These are phyloP conservation scores for Adelges cooleyi DNA, from an alignment of 1,140 invertebrate species.

Conservation along the genomic window DNA sequence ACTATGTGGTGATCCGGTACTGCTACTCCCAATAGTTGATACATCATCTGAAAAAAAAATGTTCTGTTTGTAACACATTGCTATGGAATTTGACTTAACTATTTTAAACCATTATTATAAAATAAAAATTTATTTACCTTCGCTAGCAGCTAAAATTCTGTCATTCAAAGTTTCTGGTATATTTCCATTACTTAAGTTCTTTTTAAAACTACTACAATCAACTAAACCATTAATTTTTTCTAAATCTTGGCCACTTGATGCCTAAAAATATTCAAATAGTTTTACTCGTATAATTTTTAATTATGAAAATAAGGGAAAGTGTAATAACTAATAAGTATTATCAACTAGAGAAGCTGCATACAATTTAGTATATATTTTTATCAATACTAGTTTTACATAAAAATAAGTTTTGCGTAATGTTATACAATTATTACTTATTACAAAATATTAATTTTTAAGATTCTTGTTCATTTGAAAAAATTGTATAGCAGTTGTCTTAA, in stretches of 20 bases:
- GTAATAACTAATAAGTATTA: too few species aligned
- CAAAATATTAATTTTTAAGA: background rate
- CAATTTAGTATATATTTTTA: too few species aligned
- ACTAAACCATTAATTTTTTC: slow-evolving; percentile 2
- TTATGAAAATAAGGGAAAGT: too few species aligned
- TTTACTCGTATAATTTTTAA: too few species aligned
- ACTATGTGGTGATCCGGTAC: slow-evolving; percentile 19
- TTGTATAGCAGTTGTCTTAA: too few species aligned
- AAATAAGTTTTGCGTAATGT: background rate
- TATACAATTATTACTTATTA: background rate
- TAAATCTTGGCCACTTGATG: slow-evolving; percentile 14
- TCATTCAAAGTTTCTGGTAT: slow-evolving; percentile 23
- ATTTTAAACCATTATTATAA: too few species aligned
- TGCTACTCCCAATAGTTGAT: slow-evolving; percentile 20
- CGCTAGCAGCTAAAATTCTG: slow-evolving; percentile 13
- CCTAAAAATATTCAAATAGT: background rate
- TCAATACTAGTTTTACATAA: too few species aligned
- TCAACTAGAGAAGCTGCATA: too few species aligned
- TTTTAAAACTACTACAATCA: slow-evolving; percentile 14
- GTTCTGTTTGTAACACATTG: too few species aligned
- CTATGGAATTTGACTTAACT: too few species aligned
- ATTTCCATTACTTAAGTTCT: slow-evolving; percentile 16
- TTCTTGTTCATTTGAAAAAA: too few species aligned
- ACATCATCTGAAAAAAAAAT: slow-evolving; percentile 20
- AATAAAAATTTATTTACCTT: slow-evolving; percentile 2